These are phyloP conservation scores for Hypothenemus hampei DNA, from an alignment of 1,140 invertebrate species.

Conservation along the genomic window DNA sequence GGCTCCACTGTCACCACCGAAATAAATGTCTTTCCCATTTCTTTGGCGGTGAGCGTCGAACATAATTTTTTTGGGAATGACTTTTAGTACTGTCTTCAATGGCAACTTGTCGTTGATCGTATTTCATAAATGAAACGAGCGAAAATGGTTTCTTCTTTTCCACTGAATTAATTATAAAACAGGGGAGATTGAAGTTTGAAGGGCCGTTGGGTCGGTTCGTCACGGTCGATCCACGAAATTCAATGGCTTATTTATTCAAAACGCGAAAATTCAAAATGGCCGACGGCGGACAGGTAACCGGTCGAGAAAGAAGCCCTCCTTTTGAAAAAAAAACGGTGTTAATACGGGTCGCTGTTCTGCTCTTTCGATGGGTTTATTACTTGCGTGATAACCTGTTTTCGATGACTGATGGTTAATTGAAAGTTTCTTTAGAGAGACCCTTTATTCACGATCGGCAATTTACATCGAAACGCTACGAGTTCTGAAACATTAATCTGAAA, in stretches of 20 bases:
- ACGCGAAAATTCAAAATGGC: constrained; percentile 47
- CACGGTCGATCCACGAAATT: constrained; percentile 35
- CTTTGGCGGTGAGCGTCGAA: constrained; percentile 22
- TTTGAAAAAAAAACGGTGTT: constrained; percentile 21
- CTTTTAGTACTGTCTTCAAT: background rate
- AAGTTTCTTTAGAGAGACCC: too few relatives aligned
- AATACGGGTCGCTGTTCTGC: constrained; percentile 11
- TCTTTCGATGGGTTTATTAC: constrained; percentile 23
- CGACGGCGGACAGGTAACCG: constrained; percentile 37
- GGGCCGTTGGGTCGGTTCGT: constrained; percentile 8
- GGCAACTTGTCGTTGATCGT: too few relatives aligned
- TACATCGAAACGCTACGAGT: too few relatives aligned
- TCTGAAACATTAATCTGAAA: too few relatives aligned
- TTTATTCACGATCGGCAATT: too few relatives aligned
- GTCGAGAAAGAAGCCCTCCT: constrained; percentile 16
- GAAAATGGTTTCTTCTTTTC: too few relatives aligned
- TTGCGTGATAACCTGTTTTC: constrained; percentile 21
- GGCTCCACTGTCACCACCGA: constrained; percentile 27
- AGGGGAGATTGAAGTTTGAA: too few relatives aligned
- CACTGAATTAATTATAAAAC: too few relatives aligned
- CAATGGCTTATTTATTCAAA: constrained; percentile 48
- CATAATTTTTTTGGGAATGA: background rate
- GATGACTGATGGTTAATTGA: constrained; percentile 12
- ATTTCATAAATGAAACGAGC: too few relatives aligned
- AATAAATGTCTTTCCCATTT: constrained; percentile 21